phyloP scores from a whole-genome alignment of 2,888 invertebrate genomes.

The Eilema sororculum region DNA sequence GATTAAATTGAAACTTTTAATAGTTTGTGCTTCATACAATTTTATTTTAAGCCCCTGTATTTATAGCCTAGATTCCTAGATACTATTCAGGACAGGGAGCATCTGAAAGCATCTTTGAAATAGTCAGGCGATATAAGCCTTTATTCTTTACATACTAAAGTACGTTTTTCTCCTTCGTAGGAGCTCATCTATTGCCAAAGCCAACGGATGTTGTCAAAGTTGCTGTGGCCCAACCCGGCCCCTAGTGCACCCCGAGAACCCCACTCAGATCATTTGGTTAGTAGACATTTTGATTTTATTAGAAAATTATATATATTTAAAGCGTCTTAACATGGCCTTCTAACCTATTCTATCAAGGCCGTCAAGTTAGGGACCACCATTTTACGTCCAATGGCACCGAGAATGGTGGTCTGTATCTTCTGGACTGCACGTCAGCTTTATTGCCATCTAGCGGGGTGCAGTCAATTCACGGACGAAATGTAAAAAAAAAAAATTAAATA shows the following conservation, averaged over 20 bases:
- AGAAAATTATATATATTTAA: constrained; percentile 27
- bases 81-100: not conserved
- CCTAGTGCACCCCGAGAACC: constrained; percentile 86
- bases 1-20: not conserved
- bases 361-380: no score
- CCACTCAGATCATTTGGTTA: constrained; percentile 87
- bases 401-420: no score
- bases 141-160: constrained; percentile 80
- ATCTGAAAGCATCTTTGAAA: constrained; percentile 2
- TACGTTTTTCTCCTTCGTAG: constrained; percentile 85
- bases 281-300: constrained; percentile 82
- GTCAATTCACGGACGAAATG: no score
- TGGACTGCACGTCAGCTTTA: no score
- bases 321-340: no score
- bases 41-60: not conserved
- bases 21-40: not conserved
- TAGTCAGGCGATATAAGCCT: constrained; percentile 71
- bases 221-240: constrained; percentile 86
- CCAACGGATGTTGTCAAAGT: constrained; percentile 87
- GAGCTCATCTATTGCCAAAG: constrained; percentile 88
- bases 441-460: no score
- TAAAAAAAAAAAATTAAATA: no score
- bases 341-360: no score
- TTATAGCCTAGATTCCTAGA: not conserved
- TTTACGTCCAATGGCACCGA: no score